Conservation (phyloP, 2,113 vertebrate genomes). For the Blennius ocellaris region DNA sequence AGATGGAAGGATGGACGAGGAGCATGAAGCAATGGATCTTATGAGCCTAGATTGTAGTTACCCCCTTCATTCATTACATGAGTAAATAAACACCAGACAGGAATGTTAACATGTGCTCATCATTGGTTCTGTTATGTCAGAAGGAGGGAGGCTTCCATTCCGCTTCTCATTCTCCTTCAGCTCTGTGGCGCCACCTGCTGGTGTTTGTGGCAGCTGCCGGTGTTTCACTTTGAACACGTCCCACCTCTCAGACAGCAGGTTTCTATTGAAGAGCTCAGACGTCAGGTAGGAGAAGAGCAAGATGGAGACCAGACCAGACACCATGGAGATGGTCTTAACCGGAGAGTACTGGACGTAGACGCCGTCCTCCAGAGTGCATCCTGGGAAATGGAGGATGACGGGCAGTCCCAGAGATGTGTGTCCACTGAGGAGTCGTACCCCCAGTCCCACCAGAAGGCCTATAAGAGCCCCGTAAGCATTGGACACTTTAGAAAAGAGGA, state of each 20-base stretch:
- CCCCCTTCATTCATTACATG: no score
- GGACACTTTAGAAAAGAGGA: constrained; percentile 61
- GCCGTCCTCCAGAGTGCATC: constrained; percentile 57
- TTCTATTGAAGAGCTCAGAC: constrained; percentile 69
- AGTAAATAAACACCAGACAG: no score
- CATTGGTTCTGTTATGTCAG: no score
- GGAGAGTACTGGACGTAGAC: constrained; percentile 1
- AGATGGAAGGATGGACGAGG: no score
- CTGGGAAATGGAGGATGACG: constrained; percentile 75
- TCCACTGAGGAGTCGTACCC: constrained; percentile 78
- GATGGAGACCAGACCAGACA: no score
- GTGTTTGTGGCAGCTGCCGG: background rate
- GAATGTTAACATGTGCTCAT: no score
- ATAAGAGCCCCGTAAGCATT: constrained; percentile 78
- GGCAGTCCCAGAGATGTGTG: constrained; percentile 63
- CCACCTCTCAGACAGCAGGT: constrained; percentile 72
- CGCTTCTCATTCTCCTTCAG: background rate
- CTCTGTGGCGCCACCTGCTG: background rate
- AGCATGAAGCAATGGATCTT: no score
- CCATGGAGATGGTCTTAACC: no score
- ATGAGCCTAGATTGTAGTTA: no score
- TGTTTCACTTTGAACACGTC: constrained; percentile 68
- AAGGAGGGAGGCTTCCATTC: no score
- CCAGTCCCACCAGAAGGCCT: constrained; percentile 70
- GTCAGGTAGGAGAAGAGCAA: no score